These are phyloP conservation scores for Lepetodrilus schrolli DNA, from an alignment of 2,888 invertebrate species.

Conservation along the genomic window DNA sequence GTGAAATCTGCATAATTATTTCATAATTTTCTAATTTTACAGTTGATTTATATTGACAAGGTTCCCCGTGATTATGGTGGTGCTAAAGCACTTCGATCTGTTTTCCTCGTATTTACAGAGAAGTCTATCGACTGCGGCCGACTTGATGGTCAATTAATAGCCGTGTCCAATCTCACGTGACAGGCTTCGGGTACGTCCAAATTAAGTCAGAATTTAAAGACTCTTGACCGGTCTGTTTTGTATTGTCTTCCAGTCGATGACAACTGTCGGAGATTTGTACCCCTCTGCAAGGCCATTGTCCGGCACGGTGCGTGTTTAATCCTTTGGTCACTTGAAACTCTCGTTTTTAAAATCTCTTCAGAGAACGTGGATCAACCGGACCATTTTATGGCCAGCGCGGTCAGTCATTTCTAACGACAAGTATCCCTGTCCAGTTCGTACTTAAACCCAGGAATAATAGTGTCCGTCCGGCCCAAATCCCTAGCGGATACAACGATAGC, in stretches of 20 bases:
- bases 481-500: conserved; percentile 7
- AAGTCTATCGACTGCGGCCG: not conserved
- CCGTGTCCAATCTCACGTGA: not conserved
- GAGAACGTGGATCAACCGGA: not conserved
- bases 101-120: not conserved
- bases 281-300: not conserved
- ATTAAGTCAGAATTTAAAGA: not conserved
- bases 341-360: conserved; percentile 22
- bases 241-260: not conserved
- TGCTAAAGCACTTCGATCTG: too few relatives aligned
- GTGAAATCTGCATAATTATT: too few relatives aligned
- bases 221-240: not conserved
- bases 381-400: not conserved
- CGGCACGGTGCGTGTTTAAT: not conserved
- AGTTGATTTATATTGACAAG: too few relatives aligned
- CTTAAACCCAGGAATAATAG: conserved; percentile 21
- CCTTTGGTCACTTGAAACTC: conserved; percentile 22
- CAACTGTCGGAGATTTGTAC: conserved; percentile 23
- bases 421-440: not conserved
- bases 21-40: too few relatives aligned
- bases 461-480: conserved; percentile 20
- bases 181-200: not conserved
- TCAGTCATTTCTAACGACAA: not conserved
- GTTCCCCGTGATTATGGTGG: too few relatives aligned
- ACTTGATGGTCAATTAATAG: not conserved